Conservation (phyloP, 2,113 vertebrate species). For the Anseranas semipalmata region DNA sequence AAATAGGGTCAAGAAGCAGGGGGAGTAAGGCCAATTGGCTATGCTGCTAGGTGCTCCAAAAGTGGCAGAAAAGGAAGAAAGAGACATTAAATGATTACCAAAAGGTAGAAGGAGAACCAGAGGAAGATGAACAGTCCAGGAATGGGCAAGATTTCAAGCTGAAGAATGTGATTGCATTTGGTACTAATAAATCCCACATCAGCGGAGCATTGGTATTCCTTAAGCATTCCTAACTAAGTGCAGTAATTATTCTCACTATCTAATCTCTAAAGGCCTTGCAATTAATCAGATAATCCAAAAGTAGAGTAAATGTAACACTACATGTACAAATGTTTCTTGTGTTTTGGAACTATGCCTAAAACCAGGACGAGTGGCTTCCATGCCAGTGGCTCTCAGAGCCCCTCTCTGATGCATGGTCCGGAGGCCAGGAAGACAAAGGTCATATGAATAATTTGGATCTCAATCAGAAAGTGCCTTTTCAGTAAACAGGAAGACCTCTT, state of each 20-base stretch:
- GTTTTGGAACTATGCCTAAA: neutral
- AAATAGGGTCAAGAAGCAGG: neutral
- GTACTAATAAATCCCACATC: neutral
- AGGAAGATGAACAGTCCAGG: neutral
- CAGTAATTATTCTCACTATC: conserved; percentile 35
- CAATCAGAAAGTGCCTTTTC: conserved; percentile 31
- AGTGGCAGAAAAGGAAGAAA: neutral
- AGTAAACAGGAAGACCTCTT: conserved; percentile 46
- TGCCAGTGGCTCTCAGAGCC: neutral
- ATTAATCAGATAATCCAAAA: conserved; percentile 22
- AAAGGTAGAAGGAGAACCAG: neutral
- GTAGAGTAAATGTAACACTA: neutral
- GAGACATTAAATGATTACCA: neutral
- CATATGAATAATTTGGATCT: neutral
- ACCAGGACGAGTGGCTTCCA: conserved; percentile 17
- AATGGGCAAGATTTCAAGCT: neutral
- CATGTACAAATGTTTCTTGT: neutral
- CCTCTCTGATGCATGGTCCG: neutral
- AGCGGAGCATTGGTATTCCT: neutral
- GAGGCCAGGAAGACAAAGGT: conserved; percentile 13
- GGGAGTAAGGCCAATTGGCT: neutral
- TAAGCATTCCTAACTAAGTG: neutral
- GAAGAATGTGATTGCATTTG: neutral
- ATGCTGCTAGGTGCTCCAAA: neutral
- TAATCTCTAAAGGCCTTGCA: neutral